phyloP scores from a whole-genome alignment of 2,113 vertebrate species.

The Progne subis region DNA sequence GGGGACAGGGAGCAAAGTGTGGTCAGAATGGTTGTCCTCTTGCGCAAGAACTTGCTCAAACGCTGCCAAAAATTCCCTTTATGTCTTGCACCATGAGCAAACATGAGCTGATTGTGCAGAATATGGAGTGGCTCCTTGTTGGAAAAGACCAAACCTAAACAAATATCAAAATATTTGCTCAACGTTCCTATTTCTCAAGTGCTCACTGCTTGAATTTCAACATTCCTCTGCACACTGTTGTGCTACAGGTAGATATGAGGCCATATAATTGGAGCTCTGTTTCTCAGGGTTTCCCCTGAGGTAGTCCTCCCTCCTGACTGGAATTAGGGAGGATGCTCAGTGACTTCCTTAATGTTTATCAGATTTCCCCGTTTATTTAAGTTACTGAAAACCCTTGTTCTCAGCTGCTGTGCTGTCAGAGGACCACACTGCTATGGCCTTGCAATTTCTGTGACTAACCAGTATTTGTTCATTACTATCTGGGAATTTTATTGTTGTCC shows the following conservation, averaged over 20 bases:
- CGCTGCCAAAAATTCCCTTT: background rate
- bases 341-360: background rate
- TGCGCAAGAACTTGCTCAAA: background rate
- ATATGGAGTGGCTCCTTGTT: background rate
- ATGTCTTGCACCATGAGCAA: background rate
- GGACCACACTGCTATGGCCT: background rate
- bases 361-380: background rate
- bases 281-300: background rate
- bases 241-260: background rate
- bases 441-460: background rate
- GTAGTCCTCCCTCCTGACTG: background rate
- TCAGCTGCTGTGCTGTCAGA: background rate
- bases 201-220: fast-evolving
- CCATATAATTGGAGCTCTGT: fast-evolving
- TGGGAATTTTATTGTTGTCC: background rate
- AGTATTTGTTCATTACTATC: background rate
- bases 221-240: background rate
- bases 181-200: background rate
- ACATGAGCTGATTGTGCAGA: background rate
- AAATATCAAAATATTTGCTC: background rate
- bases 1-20: background rate
- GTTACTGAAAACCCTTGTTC: background rate
- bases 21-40: background rate
- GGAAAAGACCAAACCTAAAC: background rate
- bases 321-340: background rate